Evolutionary conservation across 2,113 vertebrate genomes (phyloP), one percentile per base, ranked within the genome.

Genomic region (Chrysemys picta): DNA sequence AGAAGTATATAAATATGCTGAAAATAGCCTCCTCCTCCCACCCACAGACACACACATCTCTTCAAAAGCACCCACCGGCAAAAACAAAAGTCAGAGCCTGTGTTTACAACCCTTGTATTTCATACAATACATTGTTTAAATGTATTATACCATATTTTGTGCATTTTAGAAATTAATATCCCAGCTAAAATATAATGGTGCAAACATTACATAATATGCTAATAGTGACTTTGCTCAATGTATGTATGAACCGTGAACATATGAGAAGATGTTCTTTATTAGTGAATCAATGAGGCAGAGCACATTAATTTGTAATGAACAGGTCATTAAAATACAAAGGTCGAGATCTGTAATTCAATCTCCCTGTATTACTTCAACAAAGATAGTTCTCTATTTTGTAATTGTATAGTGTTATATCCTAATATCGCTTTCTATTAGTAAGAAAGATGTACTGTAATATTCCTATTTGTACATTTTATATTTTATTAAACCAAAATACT

Each of bases 241-340:
- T 75, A 21, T 91, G 87, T 84, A 83, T 85, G 16, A 11, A 25
- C 47, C 81, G 3, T 5, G 31, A 56, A 45, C 5, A 72, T 84
- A 72, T 35, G 3, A 90, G 79, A 85, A 78, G 56, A 24, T 89
- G 59, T 57, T 72, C 56, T 92, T 87, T 25, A 47, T 47, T 78
- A 2, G 75, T 91, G 80, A 31, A 11, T 52, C 29, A 59, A 53
- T 88, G 85, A 81, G 93, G n/a, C 17, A 38, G 22, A 50, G 22
- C 75, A 42, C 8, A 2, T 50, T 91, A 89, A 47, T 85, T 87
- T 85, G 86, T 53, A 92, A 80, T 75, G 12, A 90, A 62, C 25
- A 84, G 78, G 31, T 65, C 62, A 14, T 78, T 25, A 49, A 90
- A 1, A 50, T 85, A 52, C 4, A 81, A 49, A 25, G 54, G 59